Evolutionary conservation across 1,140 invertebrate species (phyloP), one percentile per base, ranked within the genome.

Genomic region (Formica selysi): DNA sequence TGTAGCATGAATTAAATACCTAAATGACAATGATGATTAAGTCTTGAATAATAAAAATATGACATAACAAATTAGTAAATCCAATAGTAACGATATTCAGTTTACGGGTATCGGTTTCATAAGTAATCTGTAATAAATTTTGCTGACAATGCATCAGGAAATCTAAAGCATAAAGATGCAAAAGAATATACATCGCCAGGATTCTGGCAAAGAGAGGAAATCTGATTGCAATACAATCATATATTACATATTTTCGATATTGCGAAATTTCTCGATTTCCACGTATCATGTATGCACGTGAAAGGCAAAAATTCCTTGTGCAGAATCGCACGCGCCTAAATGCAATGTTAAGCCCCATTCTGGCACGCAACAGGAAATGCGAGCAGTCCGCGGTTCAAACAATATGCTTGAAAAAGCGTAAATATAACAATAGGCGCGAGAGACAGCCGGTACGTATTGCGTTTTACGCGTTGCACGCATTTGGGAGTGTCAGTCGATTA

Each of bases 291-390:
- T 67, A 22, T 48, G 81, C n/a, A 54, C 19, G 62, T 61, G 38
- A 86, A 88, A 65, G 62, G 65, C 26, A 87, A 76, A 89, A 80
- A 90, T 90, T 90, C 73, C 76, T 73, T 54, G 59, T 85, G 61
- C 65, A 67, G 71, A 67, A 65, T 38, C 26, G 80, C 62, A 76
- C 89, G 76, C 68, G 70, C 70, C 83, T 86, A 88, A 90, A 86
- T 84, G 22, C 83, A 87, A 74, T 54, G 71, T 90, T 83, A 86
- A 81, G 36, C 62, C 85, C 71, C 67, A 73, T 86, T 68, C 73
- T 76, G 41, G 51, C 89, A 90, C 86, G 89, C 86, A 90, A 90
- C 89, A 78, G 89, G 89, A 90, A 90, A 51, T 67, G 16, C 76
- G 54, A 90, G 76, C 36, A 76, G 26, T 87, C 61, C 64, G 13